Percentiles rank a stretch among this genome's conserved stretches.
These are phyloP conservation scores for Aix galericulata DNA, from an alignment of 2,113 vertebrate species.

Conservation along the genomic window DNA sequence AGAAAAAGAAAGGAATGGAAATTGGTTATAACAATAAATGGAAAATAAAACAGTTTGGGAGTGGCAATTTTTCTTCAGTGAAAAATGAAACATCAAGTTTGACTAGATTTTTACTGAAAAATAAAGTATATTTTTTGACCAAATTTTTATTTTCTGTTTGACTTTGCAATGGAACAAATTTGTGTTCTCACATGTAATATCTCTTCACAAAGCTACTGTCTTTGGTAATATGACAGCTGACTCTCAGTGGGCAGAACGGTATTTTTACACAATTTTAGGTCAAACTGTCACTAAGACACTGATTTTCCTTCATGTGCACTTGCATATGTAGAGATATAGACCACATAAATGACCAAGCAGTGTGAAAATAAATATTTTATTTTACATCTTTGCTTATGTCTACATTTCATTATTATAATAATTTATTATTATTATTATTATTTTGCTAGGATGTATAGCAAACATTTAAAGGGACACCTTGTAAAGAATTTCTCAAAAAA, in stretches of 20 bases:
- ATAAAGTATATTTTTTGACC: not conserved
- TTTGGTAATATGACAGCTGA: not conserved
- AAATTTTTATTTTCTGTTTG: not conserved
- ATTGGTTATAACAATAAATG: not conserved
- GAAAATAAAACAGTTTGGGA: not conserved
- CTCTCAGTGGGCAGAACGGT: not conserved
- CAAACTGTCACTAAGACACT: not conserved
- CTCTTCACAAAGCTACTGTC: not conserved
- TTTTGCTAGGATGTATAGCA: not conserved
- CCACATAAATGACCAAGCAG: not conserved
- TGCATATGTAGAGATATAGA: not conserved
- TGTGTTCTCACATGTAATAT: not conserved
- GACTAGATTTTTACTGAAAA: not conserved
- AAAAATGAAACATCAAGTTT: not conserved
- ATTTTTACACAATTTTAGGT: not conserved
- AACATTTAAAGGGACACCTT: not conserved
- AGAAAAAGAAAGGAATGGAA: not conserved
- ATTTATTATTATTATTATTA: too few species aligned
- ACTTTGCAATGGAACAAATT: not conserved
- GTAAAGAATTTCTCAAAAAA: not conserved
- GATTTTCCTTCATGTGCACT: not conserved
- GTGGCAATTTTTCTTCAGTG: not conserved
- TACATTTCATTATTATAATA: too few species aligned
- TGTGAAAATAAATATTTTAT: not conserved
- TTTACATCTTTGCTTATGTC: not conserved